Percentiles rank a stretch among this genome's conserved stretches.
Evolutionary conservation across 2,888 invertebrate genomes (phyloP).

Genomic region (Gastrophysa polygoni): DNA sequence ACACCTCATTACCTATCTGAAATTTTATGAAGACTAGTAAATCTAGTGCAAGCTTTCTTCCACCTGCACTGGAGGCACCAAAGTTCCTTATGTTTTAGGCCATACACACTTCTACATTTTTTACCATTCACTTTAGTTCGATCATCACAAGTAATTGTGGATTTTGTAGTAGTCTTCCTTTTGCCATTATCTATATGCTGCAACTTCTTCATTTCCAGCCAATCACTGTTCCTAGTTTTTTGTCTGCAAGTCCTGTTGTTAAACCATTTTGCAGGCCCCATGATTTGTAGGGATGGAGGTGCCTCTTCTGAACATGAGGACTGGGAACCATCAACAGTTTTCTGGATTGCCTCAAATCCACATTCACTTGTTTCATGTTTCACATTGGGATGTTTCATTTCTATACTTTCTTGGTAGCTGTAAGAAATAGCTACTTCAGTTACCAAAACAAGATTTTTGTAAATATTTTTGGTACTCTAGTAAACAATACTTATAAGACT

Average conservation of each 20-base stretch:
- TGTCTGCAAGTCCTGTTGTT: not conserved
- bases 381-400: not conserved
- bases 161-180: too few species aligned
- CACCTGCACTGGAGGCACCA: conserved; percentile 26
- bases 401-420: not conserved
- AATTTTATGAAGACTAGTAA: not conserved
- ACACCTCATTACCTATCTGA: too few species aligned
- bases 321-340: not conserved
- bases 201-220: too few species aligned
- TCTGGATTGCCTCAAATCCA: not conserved
- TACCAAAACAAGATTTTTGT: too few species aligned
- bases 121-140: too few species aligned
- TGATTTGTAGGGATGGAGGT: not conserved
- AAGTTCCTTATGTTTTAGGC: conserved; percentile 20
- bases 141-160: conserved; percentile 1
- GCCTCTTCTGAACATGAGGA: not conserved
- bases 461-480: too few species aligned
- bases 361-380: not conserved
- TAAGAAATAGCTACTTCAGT: not conserved
- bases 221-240: not conserved
- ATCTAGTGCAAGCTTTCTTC: conserved; percentile 26
- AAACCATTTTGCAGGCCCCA: not conserved
- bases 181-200: too few species aligned
- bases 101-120: conserved; percentile 22
- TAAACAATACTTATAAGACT: too few species aligned